phyloP scores from a whole-genome alignment of 2,797 vertebrate species.

The Crypturellus tataupa region DNA sequence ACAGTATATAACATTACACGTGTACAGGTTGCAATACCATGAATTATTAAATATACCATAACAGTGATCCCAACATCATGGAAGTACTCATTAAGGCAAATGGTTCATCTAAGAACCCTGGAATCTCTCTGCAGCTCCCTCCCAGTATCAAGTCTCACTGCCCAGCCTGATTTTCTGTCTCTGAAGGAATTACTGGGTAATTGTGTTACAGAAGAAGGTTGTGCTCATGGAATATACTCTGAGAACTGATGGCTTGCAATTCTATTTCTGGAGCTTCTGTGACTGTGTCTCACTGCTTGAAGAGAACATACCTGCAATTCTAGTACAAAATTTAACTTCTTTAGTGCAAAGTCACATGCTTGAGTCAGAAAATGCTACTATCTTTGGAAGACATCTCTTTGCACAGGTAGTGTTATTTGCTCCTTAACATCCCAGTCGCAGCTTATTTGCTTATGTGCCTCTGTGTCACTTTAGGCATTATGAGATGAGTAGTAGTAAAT shows the following conservation, averaged over 20 bases:
- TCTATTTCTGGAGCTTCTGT: background rate
- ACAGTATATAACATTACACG: slow-evolving; percentile 13
- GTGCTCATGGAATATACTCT: background rate
- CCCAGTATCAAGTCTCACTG: background rate
- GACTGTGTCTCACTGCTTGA: background rate
- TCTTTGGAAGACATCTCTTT: background rate
- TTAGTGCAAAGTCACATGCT: background rate
- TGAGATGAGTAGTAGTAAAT: slow-evolving; percentile 19
- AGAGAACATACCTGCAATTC: background rate
- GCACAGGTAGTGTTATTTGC: background rate
- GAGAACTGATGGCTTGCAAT: background rate
- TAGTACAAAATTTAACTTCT: background rate
- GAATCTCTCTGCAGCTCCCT: background rate
- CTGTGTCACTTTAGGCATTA: slow-evolving; percentile 39
- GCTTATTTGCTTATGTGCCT: slow-evolving; percentile 30
- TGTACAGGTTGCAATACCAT: background rate
- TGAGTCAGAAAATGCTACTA: background rate
- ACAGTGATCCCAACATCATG: background rate
- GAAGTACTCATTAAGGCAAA: background rate
- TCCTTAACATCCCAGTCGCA: background rate
- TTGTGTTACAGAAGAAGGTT: background rate
- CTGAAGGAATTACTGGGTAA: background rate
- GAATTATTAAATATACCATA: slow-evolving; percentile 1
- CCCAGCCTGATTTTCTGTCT: background rate
- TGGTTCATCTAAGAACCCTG: background rate